Percentiles rank a stretch among this genome's conserved stretches.
These are phyloP conservation scores for Scaptomyza tumidula DNA, from an alignment of 2,888 invertebrate genomes.

Conservation along the genomic window DNA sequence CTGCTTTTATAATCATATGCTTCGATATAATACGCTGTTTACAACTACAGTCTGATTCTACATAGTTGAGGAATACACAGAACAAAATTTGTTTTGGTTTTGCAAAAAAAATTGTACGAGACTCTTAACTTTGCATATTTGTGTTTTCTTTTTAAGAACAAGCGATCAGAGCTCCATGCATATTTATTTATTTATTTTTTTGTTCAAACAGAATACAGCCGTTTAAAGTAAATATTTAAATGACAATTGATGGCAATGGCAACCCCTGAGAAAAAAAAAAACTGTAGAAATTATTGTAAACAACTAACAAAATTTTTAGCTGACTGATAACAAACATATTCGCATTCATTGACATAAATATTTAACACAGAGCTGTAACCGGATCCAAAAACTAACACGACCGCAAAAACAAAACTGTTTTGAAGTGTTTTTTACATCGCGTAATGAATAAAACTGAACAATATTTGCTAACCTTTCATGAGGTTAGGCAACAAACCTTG, in stretches of 20 bases:
- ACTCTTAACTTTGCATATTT: slow-evolving; percentile 13
- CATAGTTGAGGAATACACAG: too few relatives aligned
- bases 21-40: not conserved
- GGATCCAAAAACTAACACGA: not conserved
- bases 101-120: slow-evolving; percentile 6
- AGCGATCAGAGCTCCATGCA: slow-evolving; percentile 8
- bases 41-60: not conserved
- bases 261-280: not conserved
- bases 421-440: not conserved
- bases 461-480: slow-evolving; percentile 34
- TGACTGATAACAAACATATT: slow-evolving; percentile 6
- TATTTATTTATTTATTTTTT: slow-evolving; percentile 14
- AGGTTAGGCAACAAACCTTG: slow-evolving; percentile 10
- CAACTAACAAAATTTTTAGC: not conserved
- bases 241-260: slow-evolving; percentile 17
- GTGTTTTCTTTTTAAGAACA: slow-evolving; percentile 5
- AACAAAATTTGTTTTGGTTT: not conserved
- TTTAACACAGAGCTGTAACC: not conserved
- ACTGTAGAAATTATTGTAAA: not conserved
- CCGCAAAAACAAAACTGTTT: not conserved
- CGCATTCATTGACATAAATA: slow-evolving; percentile 6
- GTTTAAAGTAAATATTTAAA: slow-evolving; percentile 36
- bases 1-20: slow-evolving; percentile 3
- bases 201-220: slow-evolving; percentile 46
- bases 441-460: not conserved